Evolutionary conservation across 2,797 vertebrate species (phyloP).

Genomic region (Cuculus canorus): DNA sequence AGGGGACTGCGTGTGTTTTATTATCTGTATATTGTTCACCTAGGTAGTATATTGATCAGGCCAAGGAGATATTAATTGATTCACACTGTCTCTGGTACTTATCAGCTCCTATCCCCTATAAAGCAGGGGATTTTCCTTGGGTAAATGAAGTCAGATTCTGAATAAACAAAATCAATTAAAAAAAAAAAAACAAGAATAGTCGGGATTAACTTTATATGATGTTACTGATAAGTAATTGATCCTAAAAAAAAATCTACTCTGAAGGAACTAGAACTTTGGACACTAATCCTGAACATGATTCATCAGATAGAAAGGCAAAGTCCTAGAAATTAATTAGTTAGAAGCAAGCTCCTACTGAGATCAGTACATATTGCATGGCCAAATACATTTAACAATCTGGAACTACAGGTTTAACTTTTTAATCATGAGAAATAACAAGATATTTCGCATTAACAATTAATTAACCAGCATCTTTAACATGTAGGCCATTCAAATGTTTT

Average conservation of each 20-base stretch:
- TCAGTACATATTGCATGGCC: not conserved
- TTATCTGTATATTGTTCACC: not conserved
- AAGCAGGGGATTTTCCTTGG: not conserved
- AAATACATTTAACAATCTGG: not conserved
- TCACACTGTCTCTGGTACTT: not conserved
- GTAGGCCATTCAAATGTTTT: not conserved
- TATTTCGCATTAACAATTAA: not conserved
- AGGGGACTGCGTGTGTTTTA: not conserved
- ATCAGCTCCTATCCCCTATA: not conserved
- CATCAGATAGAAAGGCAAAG: not conserved
- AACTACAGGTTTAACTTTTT: not conserved
- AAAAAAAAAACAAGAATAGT: not conserved
- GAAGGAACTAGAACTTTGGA: not conserved
- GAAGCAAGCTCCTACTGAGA: not conserved
- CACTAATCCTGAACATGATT: not conserved
- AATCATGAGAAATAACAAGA: not conserved
- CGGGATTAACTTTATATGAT: not conserved
- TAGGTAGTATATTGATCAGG: not conserved
- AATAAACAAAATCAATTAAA: not conserved
- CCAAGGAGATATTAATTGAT: not conserved
- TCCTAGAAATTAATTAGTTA: not conserved
- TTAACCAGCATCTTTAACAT: not conserved
- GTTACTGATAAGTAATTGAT: not conserved
- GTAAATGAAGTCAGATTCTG: not conserved
- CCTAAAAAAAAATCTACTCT: not conserved